phyloP scores from a whole-genome alignment of 2,888 invertebrate species.

The Lepidocyrtinus sp. region DNA sequence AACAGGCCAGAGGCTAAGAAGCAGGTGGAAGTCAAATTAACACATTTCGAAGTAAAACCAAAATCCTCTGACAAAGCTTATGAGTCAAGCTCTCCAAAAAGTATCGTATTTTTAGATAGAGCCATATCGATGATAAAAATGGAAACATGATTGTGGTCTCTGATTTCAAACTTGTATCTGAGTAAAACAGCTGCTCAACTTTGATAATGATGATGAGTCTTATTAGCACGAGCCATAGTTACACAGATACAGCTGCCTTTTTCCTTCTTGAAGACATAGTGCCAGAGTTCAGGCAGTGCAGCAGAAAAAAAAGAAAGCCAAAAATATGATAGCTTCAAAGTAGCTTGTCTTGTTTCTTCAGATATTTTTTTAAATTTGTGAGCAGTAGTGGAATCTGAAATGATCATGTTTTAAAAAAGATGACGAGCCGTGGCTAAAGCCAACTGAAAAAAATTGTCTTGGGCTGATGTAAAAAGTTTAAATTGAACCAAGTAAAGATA shows the following conservation, averaged over 20 bases:
- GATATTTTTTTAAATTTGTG: background rate
- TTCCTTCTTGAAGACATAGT: background rate
- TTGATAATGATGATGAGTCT: too few species aligned
- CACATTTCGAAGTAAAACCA: constrained; percentile 22
- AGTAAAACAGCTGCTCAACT: too few species aligned
- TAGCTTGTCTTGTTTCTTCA: constrained; percentile 21
- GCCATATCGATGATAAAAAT: constrained; percentile 20
- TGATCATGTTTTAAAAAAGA: constrained; percentile 8
- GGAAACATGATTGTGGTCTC: constrained; percentile 20
- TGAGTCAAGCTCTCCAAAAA: background rate
- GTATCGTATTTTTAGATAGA: background rate
- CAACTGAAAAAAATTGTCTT: background rate
- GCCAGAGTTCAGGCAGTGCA: constrained; percentile 15
- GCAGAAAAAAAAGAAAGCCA: constrained; percentile 20
- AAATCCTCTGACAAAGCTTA: background rate
- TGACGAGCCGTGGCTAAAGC: constrained; percentile 10
- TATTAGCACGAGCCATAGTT: background rate
- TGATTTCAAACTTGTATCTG: constrained; percentile 17
- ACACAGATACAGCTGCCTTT: constrained; percentile 10
- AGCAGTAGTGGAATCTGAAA: constrained; percentile 12
- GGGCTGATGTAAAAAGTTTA: background rate
- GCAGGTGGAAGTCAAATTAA: constrained; percentile 49
- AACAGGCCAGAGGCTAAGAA: background rate
- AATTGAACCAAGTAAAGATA: background rate
- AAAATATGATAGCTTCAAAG: background rate